Evolutionary conservation across 2,797 vertebrate genomes (phyloP).

Genomic region (Phoeniculus purpureus): DNA sequence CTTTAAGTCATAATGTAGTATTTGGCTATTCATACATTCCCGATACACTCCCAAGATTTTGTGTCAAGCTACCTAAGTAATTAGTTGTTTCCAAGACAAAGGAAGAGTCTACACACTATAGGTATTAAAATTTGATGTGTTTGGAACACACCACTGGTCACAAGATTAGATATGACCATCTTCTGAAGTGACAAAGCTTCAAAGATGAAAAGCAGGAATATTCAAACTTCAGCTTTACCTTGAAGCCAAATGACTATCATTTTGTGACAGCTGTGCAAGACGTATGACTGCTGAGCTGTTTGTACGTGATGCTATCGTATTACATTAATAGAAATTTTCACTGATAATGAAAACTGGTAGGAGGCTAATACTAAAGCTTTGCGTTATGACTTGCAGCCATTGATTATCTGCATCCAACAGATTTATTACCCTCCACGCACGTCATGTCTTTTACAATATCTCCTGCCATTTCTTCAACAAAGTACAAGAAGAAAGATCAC

Average conservation of each 20-base stretch:
- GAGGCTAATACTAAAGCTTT: conserved; percentile 65
- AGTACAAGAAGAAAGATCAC: conserved; percentile 13
- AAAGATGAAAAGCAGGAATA: conserved; percentile 50
- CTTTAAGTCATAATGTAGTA: background rate
- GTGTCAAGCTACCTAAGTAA: background rate
- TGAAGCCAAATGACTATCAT: conserved; percentile 69
- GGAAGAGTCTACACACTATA: background rate
- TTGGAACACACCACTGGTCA: background rate
- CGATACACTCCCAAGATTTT: background rate
- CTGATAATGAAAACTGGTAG: conserved; percentile 74
- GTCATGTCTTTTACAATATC: conserved; percentile 57
- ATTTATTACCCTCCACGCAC: conserved; percentile 52
- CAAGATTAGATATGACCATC: conserved; percentile 38
- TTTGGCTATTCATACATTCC: background rate
- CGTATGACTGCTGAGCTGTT: conserved; percentile 46
- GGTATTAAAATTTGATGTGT: conserved; percentile 23
- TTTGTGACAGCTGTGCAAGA: conserved; percentile 61
- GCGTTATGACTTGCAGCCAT: conserved; percentile 67
- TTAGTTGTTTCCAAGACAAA: background rate
- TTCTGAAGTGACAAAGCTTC: conserved; percentile 41
- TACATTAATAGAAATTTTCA: conserved; percentile 68
- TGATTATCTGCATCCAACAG: conserved; percentile 68
- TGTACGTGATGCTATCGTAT: conserved; percentile 51
- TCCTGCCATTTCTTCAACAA: conserved; percentile 42
- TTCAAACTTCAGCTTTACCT: conserved; percentile 53